Evolutionary conservation across 2,888 invertebrate species (phyloP).

Genomic region (Baronia brevicornis): DNA sequence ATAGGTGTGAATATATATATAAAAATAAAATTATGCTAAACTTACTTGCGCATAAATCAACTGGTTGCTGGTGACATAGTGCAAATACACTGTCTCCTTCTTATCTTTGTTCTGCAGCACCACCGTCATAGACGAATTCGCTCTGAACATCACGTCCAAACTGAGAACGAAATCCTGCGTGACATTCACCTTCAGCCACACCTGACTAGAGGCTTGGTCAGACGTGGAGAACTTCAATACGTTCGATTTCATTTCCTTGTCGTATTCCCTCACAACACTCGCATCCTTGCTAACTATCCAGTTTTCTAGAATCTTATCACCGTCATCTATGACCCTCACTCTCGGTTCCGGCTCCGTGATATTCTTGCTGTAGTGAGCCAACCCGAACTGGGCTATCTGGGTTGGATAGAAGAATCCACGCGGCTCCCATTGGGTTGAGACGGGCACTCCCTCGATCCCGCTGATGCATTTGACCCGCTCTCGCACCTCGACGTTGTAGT

Average conservation of each 20-base stretch:
- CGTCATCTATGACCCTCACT: constrained; percentile 82
- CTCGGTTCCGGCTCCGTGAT: constrained; percentile 89
- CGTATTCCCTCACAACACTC: constrained; percentile 77
- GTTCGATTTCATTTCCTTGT: constrained; percentile 73
- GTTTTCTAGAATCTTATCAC: constrained; percentile 78
- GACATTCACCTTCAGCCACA: constrained; percentile 75
- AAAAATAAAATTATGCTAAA: constrained; percentile 14
- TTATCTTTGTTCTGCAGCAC: constrained; percentile 84
- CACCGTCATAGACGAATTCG: constrained; percentile 89
- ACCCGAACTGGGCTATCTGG: constrained; percentile 98
- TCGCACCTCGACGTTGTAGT: constrained; percentile 97
- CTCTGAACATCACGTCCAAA: constrained; percentile 81
- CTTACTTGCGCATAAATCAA: constrained; percentile 83
- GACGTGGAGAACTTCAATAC: constrained; percentile 84
- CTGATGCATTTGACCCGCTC: constrained; percentile 97
- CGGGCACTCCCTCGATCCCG: constrained; percentile 94
- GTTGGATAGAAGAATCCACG: constrained; percentile 98
- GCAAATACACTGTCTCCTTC: constrained; percentile 85
- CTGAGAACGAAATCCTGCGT: constrained; percentile 83
- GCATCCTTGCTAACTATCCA: constrained; percentile 87
- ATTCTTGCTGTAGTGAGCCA: constrained; percentile 98
- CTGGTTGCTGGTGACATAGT: constrained; percentile 86
- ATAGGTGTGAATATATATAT: too few relatives aligned
- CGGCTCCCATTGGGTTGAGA: constrained; percentile 98
- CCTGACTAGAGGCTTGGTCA: constrained; percentile 80